Evolutionary conservation across 2,888 invertebrate genomes (phyloP), one percentile per base, ranked within the genome.

Genomic region (Agriotes lineatus): DNA sequence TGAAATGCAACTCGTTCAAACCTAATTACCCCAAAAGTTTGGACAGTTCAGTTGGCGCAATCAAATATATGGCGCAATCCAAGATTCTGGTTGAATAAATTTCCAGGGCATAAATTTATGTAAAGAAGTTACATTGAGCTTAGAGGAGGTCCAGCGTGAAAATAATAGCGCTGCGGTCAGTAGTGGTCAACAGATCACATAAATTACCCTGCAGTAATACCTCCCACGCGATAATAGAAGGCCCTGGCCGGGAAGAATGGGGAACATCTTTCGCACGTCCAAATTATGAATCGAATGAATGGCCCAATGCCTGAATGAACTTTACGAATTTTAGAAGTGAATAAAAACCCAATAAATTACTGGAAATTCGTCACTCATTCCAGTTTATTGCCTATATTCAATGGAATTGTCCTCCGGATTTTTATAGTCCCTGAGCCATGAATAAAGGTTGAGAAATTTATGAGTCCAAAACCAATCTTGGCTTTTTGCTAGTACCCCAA

Each of bases 291-390:
- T 68, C 60, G 56, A 16, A 25, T 70, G 39, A 67, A 71, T 58
- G 37, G 56, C 18, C 35, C 44, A 25, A 25, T 45, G 42, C 33
- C 33, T 64, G 70, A 70, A 72, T 72, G 67, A 70, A 68, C 72
- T 70, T 48, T 16, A 18, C 44, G 22, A 54, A 64, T 59, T 69
- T 58, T 42, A 45, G 59, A 44, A 67, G 66, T 69, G 70, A 67
- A 72, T 71, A 72, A 71, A 72, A 71, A 50, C 54, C 18, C 56
- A 14, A 68, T 72, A 72, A 72, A 72, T 72, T 69, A 67, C 68
- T 42, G 12, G n/a, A 70, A 63, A 70, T 70, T 70, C 70, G 66
- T 70, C 70, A 70, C 62, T 62, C 69, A 62, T 52, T 69, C 56
- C 1, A 37, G 10, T 35, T 56, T 56, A 56, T 37, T 56, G 56